A percentile compares a stretch with the other conserved stretches of the same genome.
These are phyloP conservation scores for Manis javanica DNA, from an alignment of 2,797 vertebrate genomes.

Conservation along the genomic window DNA sequence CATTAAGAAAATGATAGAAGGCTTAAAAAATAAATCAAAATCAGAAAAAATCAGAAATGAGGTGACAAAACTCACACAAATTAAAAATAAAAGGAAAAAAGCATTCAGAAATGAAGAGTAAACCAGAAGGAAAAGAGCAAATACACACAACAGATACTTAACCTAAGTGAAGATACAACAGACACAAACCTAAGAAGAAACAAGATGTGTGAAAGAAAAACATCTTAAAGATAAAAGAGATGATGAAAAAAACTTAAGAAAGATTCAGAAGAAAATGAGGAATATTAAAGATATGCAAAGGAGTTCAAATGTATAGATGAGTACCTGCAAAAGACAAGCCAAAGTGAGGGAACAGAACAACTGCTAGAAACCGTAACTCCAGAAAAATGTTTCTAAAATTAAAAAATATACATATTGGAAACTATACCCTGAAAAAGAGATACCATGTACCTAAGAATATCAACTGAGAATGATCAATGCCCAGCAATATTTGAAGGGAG, in stretches of 20 bases:
- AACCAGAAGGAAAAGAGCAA: constrained; percentile 1
- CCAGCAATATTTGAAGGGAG: not conserved
- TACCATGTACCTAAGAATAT: not conserved
- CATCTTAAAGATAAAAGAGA: not conserved
- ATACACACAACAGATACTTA: not conserved
- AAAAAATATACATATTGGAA: constrained; percentile 14
- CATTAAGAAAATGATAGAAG: not conserved
- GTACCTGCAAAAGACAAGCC: not conserved
- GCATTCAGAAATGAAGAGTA: not conserved
- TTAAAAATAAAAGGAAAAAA: not conserved
- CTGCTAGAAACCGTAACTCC: not conserved
- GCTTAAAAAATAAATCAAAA: not conserved
- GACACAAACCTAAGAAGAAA: not conserved
- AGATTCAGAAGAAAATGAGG: constrained; percentile 32
- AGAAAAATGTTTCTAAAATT: constrained; percentile 1
- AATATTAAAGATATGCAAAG: constrained; percentile 8
- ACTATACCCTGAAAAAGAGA: not conserved
- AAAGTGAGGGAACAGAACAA: not conserved
- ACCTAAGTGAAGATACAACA: not conserved
- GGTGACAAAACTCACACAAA: not conserved
- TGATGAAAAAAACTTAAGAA: not conserved
- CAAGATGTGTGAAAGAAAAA: constrained; percentile 20
- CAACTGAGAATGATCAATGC: not conserved
- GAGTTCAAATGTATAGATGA: not conserved
- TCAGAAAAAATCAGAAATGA: constrained; percentile 18